Percentiles rank a stretch among this genome's conserved stretches.
Evolutionary conservation across 2,888 invertebrate genomes (phyloP).

Genomic region (Drosophila paranaensis): DNA sequence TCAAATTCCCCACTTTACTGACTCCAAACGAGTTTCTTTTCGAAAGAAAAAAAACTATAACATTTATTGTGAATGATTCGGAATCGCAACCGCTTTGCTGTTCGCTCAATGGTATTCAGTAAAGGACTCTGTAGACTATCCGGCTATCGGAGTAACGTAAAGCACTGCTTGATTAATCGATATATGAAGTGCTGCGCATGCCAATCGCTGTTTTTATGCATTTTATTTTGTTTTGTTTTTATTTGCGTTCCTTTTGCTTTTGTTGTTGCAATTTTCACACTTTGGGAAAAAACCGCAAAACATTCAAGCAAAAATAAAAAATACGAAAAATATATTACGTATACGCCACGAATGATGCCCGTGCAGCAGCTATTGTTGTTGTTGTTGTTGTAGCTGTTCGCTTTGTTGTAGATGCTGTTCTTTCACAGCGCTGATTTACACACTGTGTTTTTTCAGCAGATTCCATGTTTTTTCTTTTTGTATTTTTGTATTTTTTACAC

Average conservation of each 20-base stretch:
- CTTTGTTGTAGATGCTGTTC: constrained; percentile 40
- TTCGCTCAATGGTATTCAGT: background rate
- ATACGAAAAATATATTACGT: constrained; percentile 52
- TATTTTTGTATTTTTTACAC: constrained; percentile 44
- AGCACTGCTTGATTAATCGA: constrained; percentile 45
- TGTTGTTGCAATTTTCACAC: constrained; percentile 47
- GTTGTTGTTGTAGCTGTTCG: constrained; percentile 19
- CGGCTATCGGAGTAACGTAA: constrained; percentile 14
- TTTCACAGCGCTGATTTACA: constrained; percentile 69
- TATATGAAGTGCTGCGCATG: constrained; percentile 28
- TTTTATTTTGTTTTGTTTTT: constrained; percentile 2
- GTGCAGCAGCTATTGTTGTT: constrained; percentile 10
- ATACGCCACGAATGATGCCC: constrained; percentile 53
- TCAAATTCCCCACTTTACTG: background rate
- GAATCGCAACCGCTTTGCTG: background rate
- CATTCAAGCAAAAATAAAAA: constrained; percentile 38
- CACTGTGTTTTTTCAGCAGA: constrained; percentile 44
- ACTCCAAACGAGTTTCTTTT: background rate
- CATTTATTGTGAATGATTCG: background rate
- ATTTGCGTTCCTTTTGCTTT: background rate
- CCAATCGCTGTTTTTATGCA: constrained; percentile 21
- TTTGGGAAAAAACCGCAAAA: constrained; percentile 48
- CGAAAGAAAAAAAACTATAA: background rate
- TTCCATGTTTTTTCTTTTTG: constrained; percentile 21
- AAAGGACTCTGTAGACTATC: constrained; percentile 3